Conservation (phyloP, 2,113 vertebrate species). For the human (Homo sapiens) region DNA sequence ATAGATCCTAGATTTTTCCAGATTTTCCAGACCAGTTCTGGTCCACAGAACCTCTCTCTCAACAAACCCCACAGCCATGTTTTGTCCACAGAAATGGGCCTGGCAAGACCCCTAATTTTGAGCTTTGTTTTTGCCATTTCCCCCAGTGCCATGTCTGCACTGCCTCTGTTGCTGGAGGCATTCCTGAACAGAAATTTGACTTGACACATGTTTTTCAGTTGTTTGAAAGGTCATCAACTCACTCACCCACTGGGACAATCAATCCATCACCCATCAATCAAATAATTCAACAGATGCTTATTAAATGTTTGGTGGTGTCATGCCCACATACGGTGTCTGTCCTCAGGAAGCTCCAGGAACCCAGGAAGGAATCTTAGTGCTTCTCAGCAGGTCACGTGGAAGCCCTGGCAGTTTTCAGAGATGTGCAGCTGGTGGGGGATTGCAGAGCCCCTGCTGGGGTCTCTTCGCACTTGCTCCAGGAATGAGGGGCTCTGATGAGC, state of each 20-base stretch:
- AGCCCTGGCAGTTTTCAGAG: background rate
- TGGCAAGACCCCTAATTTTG: rapidly evolving
- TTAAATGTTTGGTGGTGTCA: no score
- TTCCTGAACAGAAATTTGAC: rapidly evolving
- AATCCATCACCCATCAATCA: background rate
- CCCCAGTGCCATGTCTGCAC: background rate
- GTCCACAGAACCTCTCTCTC: background rate
- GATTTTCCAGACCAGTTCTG: background rate
- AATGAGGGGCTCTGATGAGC: background rate
- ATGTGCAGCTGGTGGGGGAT: rapidly evolving
- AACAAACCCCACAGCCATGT: rapidly evolving
- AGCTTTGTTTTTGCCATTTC: background rate
- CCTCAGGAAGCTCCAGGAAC: background rate
- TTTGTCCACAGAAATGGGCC: background rate
- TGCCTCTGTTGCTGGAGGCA: no score
- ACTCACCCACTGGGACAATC: background rate
- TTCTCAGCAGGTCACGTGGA: background rate
- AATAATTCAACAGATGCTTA: background rate
- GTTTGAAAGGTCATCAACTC: background rate
- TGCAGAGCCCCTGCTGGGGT: no score
- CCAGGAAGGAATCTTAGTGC: no score
- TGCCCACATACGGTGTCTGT: no score
- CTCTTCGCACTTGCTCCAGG: background rate
- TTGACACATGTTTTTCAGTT: rapidly evolving
- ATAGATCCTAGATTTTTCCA: background rate